A percentile compares a stretch with the other conserved stretches of the same genome.
Conservation (phyloP, 35 echinoderm and acorn worm genomes). For the Strongylocentrotus purpuratus region DNA sequence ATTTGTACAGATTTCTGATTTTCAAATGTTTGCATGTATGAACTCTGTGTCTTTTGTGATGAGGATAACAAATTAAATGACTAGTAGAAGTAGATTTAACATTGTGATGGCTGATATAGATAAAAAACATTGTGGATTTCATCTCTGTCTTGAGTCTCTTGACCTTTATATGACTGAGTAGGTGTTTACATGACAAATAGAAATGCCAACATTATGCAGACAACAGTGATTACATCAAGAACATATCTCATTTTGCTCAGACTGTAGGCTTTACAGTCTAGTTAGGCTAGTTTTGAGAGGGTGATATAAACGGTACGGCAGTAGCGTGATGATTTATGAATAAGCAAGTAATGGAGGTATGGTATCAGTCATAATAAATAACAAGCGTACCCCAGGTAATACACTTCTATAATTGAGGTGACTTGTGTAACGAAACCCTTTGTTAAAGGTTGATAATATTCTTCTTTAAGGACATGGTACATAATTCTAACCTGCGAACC, state of each 20-base stretch:
- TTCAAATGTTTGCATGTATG: neutral
- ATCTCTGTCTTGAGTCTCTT: neutral
- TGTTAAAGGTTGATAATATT: neutral
- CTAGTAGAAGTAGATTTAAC: neutral
- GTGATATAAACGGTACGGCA: neutral
- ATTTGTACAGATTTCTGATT: too few relatives aligned
- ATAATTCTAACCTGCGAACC: neutral
- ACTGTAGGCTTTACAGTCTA: neutral
- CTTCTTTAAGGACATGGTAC: neutral
- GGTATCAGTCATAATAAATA: constrained; percentile 3
- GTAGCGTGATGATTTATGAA: neutral
- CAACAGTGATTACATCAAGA: neutral
- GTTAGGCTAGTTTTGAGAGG: neutral
- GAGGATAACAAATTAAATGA: neutral
- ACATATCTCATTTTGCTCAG: neutral
- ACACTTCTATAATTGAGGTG: neutral
- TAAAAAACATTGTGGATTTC: too few relatives aligned
- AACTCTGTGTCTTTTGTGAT: neutral
- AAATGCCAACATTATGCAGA: neutral
- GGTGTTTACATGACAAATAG: constrained; percentile 1
- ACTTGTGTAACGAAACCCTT: neutral
- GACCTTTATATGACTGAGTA: neutral
- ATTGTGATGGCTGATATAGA: neutral
- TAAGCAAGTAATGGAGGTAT: constrained; percentile 1
- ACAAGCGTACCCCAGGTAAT: neutral